Evolutionary conservation across 2,888 invertebrate species (phyloP).

Genomic region (Sericinus montela): DNA sequence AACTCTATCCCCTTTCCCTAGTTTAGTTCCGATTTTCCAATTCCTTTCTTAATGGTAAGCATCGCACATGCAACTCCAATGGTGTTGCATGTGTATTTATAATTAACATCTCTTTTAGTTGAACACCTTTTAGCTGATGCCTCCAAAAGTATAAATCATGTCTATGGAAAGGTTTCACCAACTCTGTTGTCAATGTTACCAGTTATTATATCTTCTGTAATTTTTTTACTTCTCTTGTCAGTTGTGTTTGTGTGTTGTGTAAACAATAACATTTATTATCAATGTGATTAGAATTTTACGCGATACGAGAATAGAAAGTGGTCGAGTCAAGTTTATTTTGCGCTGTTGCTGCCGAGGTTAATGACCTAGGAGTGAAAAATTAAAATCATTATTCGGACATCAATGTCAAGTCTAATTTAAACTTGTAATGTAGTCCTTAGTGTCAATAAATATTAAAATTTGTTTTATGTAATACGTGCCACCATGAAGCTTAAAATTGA

Average conservation of each 20-base stretch:
- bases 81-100: too few species aligned
- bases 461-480: conserved; percentile 27
- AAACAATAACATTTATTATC: conserved; percentile 20
- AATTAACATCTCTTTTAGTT: too few species aligned
- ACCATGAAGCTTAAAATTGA: conserved; percentile 82
- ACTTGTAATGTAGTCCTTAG: conserved; percentile 4
- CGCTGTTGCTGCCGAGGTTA: conserved; percentile 12
- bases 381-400: not conserved
- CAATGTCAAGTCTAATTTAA: not conserved
- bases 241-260: not conserved
- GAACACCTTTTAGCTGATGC: too few species aligned
- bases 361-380: conserved; percentile 17
- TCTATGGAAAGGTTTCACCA: too few species aligned
- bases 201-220: too few species aligned
- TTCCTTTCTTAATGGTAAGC: too few species aligned
- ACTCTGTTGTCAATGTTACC: too few species aligned
- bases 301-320: conserved; percentile 26
- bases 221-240: too few species aligned
- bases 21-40: too few species aligned
- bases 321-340: conserved; percentile 20
- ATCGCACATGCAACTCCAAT: too few species aligned
- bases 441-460: conserved; percentile 16
- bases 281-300: conserved; percentile 16
- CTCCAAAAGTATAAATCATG: too few species aligned
- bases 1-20: too few species aligned